Evolutionary conservation across 2,888 invertebrate species (phyloP).

Genomic region (Orgyia antiqua): DNA sequence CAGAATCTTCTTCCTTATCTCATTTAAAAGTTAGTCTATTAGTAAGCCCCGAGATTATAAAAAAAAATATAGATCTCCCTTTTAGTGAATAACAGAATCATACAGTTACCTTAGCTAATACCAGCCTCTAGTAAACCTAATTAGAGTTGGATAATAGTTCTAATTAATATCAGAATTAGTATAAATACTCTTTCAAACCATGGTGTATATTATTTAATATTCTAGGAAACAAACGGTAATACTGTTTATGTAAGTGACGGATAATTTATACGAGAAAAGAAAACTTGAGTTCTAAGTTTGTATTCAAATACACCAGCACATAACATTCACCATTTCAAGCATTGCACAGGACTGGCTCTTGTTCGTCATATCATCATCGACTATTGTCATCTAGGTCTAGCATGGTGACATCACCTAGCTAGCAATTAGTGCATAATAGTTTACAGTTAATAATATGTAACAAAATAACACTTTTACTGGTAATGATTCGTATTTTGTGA

Average conservation of each 20-base stretch:
- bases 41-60: constrained; percentile 8
- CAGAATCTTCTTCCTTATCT: constrained; percentile 8
- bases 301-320: constrained; percentile 58
- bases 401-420: constrained; percentile 73
- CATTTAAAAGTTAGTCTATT: not conserved
- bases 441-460: constrained; percentile 32
- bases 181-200: too few species aligned
- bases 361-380: constrained; percentile 57
- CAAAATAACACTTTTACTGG: constrained; percentile 30
- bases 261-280: constrained; percentile 14
- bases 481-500: constrained; percentile 40
- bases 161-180: too few species aligned
- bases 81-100: constrained; percentile 10
- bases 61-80: constrained; percentile 3
- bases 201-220: too few species aligned
- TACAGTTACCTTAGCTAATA: constrained; percentile 24
- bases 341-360: constrained; percentile 72
- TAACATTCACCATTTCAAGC: constrained; percentile 66
- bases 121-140: constrained; percentile 30
- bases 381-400: constrained; percentile 67
- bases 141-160: constrained; percentile 24
- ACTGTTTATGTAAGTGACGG: constrained; percentile 12
- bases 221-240: too few species aligned
- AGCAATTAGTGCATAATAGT: constrained; percentile 62
- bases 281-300: constrained; percentile 20